phyloP scores from a whole-genome alignment of 2,113 vertebrate genomes.

The Zingel zingel region DNA sequence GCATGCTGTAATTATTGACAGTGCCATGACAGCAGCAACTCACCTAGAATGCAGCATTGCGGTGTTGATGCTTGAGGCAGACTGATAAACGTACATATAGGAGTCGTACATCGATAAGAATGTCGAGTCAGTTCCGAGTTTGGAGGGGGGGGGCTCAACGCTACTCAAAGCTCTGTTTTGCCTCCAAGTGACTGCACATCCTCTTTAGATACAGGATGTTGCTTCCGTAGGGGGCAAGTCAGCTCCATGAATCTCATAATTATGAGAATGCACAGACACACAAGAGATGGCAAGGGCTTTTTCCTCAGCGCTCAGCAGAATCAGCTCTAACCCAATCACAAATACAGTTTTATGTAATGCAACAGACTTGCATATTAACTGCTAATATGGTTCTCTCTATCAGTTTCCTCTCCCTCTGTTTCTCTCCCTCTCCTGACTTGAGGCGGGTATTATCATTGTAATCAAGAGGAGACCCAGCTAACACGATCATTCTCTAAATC shows the following conservation, averaged over 20 bases:
- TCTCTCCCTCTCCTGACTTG: slow-evolving; percentile 60
- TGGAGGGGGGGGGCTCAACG: slow-evolving; percentile 14
- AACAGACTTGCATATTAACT: slow-evolving; percentile 72
- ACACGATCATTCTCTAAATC: slow-evolving; percentile 79
- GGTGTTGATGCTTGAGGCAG: slow-evolving; percentile 70
- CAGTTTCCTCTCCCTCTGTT: slow-evolving; percentile 31
- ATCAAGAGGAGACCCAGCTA: slow-evolving; percentile 78
- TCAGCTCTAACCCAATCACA: slow-evolving; percentile 61
- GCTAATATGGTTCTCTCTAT: slow-evolving; percentile 67
- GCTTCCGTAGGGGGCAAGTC: slow-evolving; percentile 17
- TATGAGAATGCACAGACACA: slow-evolving; percentile 23
- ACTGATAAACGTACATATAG: slow-evolving; percentile 52
- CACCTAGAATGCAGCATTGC: slow-evolving; percentile 73
- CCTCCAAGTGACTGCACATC: slow-evolving; percentile 50
- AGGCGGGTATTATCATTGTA: slow-evolving; percentile 79
- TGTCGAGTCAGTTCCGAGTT: slow-evolving; percentile 32
- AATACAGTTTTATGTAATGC: slow-evolving; percentile 66
- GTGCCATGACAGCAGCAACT: slow-evolving; percentile 67
- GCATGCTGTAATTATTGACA: slow-evolving; percentile 82
- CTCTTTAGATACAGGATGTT: slow-evolving; percentile 36
- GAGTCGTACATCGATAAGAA: slow-evolving; percentile 52
- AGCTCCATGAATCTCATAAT: slow-evolving; percentile 46
- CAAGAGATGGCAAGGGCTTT: slow-evolving; percentile 15
- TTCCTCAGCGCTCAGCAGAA: slow-evolving; percentile 35
- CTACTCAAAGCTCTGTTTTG: slow-evolving; percentile 44